phyloP scores from a whole-genome alignment of 2,113 vertebrate genomes.

The Pantherophis guttatus region DNA sequence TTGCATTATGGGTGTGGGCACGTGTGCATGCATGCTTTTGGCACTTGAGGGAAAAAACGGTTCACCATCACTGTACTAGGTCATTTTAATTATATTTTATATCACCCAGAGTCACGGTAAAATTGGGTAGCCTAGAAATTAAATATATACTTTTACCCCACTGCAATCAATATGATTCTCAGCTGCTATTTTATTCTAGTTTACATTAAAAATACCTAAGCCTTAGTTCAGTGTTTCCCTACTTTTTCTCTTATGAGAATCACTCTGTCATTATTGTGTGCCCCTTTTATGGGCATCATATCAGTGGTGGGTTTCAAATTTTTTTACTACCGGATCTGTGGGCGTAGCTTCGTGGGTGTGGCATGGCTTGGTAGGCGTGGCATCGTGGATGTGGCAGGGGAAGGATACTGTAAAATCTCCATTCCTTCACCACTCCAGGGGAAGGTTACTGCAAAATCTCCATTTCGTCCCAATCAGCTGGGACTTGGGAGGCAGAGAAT shows the following conservation, averaged over 20 bases:
- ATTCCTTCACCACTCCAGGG: no score
- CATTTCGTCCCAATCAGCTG: no score
- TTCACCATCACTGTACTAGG: not conserved
- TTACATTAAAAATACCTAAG: not conserved
- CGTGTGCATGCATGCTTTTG: no score
- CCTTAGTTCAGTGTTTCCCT: not conserved
- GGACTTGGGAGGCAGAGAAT: no score
- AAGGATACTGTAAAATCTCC: no score
- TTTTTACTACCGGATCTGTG: no score
- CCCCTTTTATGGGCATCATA: not conserved
- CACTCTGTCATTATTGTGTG: not conserved
- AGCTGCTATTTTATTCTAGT: not conserved
- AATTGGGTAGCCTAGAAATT: not conserved
- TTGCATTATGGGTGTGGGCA: no score
- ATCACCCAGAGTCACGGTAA: not conserved
- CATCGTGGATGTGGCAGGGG: no score
- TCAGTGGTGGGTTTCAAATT: not conserved
- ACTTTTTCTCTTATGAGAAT: not conserved
- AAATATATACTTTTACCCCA: not conserved
- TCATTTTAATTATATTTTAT: not conserved
- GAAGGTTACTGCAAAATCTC: no score
- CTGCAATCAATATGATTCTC: not conserved
- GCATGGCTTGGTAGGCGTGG: no score
- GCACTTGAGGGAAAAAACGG: no score
- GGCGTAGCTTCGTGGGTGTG: no score